These are phyloP conservation scores for Tridacna crocea DNA, from an alignment of 2,888 invertebrate genomes.

Conservation along the genomic window DNA sequence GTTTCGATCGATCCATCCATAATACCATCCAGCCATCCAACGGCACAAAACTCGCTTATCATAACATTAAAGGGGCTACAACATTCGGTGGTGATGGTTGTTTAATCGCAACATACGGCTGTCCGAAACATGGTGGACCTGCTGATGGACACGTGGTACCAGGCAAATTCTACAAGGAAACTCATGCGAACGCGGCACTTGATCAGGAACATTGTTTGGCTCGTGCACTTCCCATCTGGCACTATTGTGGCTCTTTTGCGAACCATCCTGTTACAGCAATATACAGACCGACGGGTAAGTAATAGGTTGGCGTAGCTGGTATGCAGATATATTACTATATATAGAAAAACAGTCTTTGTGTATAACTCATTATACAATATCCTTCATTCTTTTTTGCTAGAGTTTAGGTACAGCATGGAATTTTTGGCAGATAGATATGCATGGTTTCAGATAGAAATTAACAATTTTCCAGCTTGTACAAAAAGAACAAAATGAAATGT, in stretches of 20 bases:
- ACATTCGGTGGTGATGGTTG: conserved; percentile 68
- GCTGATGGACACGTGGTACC: conserved; percentile 37
- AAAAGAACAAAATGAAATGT: too few relatives aligned
- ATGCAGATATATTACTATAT: not conserved
- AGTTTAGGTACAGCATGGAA: not conserved
- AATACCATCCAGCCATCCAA: too few relatives aligned
- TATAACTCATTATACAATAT: not conserved
- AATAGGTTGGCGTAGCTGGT: too few relatives aligned
- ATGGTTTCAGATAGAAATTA: not conserved
- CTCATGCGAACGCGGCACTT: conserved; percentile 39
- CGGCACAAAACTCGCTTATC: too few relatives aligned
- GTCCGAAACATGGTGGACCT: conserved; percentile 54
- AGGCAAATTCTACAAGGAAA: conserved; percentile 56
- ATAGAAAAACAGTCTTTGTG: too few relatives aligned
- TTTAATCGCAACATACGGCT: conserved; percentile 64
- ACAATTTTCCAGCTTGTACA: too few relatives aligned
- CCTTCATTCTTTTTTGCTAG: not conserved
- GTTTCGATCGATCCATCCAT: too few relatives aligned
- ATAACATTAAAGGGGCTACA: conserved; percentile 60
- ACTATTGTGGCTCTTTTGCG: conserved; percentile 58
- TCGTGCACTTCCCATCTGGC: conserved; percentile 61
- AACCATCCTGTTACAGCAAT: conserved; percentile 65
- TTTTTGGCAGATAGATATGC: not conserved
- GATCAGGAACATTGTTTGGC: conserved; percentile 61
- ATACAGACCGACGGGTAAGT: conserved; percentile 70